Evolutionary conservation across 2,113 vertebrate species (phyloP).

Genomic region (Tragelaphus strepsiceros): DNA sequence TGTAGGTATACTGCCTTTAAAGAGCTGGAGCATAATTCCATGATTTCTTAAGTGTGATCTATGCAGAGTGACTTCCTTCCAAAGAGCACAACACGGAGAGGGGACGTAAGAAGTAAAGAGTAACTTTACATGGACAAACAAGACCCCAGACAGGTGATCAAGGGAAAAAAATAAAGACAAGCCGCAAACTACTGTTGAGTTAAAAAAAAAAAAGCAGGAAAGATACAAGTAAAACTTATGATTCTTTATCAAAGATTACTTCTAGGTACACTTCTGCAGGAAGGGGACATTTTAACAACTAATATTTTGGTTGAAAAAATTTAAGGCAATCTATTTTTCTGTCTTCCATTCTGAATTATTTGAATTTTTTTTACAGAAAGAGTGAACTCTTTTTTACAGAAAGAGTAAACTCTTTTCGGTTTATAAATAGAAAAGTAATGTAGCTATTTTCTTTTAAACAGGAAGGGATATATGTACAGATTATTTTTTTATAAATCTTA

Average conservation of each 20-base stretch:
- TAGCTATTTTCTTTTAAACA: not conserved
- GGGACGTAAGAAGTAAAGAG: not conserved
- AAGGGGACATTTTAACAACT: not conserved
- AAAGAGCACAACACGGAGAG: not conserved
- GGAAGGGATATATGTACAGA: not conserved
- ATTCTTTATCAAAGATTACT: not conserved
- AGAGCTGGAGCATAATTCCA: not conserved
- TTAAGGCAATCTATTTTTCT: not conserved
- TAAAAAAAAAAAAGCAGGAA: not conserved
- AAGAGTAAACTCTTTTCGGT: not conserved
- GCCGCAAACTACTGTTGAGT: not conserved
- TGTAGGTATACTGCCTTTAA: not conserved
- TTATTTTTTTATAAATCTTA: not conserved
- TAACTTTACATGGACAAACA: not conserved
- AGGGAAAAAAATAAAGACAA: not conserved
- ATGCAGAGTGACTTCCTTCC: not conserved
- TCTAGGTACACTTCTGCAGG: not conserved
- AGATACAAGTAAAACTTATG: not conserved
- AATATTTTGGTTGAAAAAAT: not conserved
- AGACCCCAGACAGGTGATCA: not conserved
- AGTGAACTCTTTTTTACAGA: not conserved
- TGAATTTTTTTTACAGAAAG: not conserved
- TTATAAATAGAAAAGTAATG: not conserved
- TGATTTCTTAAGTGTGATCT: not conserved
- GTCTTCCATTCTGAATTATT: not conserved